phyloP scores from a whole-genome alignment of 2,113 vertebrate species.

The Ptychochromis oligacanthus region DNA sequence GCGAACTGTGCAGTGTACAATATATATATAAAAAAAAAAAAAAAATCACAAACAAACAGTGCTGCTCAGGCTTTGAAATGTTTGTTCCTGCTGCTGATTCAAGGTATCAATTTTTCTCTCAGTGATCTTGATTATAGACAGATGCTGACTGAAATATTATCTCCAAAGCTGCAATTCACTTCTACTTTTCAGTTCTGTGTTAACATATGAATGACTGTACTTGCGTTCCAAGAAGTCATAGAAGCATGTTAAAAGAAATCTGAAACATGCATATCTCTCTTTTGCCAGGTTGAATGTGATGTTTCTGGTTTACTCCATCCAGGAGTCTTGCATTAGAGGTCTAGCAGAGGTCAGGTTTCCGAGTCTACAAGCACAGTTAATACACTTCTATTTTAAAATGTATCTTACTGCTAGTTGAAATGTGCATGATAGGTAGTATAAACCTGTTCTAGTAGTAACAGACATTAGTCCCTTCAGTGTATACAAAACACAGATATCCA shows the following conservation, averaged over 20 bases:
- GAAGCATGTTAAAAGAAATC: background rate
- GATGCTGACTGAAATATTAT: constrained; percentile 6
- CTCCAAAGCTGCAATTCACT: background rate
- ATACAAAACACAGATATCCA: background rate
- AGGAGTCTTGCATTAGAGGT: background rate
- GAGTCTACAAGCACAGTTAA: background rate
- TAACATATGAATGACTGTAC: background rate
- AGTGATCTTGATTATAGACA: constrained; percentile 27
- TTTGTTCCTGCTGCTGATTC: background rate
- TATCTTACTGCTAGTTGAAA: background rate
- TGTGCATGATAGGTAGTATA: background rate
- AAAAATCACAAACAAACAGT: background rate
- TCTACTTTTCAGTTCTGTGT: constrained; percentile 15
- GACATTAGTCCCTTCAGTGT: background rate
- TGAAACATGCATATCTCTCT: background rate
- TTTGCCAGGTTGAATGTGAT: background rate
- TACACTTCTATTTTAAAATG: background rate
- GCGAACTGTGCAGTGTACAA: background rate
- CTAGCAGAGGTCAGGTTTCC: background rate
- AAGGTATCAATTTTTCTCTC: constrained; percentile 3
- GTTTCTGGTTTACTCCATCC: background rate
- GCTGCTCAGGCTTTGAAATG: background rate
- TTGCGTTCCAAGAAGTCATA: background rate
- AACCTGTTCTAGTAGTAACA: too few species aligned
- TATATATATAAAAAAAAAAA: too few species aligned